Evolutionary conservation across 2,797 vertebrate species (phyloP).

Genomic region (Phalanger gymnotis): DNA sequence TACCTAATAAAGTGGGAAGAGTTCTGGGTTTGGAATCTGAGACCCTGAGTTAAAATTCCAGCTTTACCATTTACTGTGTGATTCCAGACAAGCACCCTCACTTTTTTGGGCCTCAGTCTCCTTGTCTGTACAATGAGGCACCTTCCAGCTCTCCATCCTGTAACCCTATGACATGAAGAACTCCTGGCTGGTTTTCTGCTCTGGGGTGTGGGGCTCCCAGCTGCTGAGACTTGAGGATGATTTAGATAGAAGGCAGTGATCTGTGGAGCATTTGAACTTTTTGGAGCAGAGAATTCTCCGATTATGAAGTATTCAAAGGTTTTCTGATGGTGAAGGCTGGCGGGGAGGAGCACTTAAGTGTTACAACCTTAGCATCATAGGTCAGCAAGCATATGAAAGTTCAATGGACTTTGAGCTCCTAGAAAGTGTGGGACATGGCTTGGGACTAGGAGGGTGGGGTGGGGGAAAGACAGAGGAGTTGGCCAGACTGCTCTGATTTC

Average conservation of each 20-base stretch:
- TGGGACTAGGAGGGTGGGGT: background rate
- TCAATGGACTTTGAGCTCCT: background rate
- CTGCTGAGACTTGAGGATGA: background rate
- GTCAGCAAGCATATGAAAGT: background rate
- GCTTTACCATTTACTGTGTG: background rate
- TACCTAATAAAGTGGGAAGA: background rate
- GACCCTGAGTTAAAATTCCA: background rate
- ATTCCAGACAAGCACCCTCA: background rate
- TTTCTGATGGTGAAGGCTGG: background rate
- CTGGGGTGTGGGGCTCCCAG: background rate
- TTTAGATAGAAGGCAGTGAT: background rate
- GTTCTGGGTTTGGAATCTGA: background rate
- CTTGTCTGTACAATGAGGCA: background rate
- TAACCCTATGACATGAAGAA: background rate
- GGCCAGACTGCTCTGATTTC: background rate
- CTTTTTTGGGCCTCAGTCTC: background rate
- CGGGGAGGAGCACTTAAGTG: background rate
- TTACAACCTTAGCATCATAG: background rate
- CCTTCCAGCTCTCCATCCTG: background rate
- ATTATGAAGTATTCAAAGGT: background rate
- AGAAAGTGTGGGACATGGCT: background rate
- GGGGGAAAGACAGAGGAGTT: background rate
- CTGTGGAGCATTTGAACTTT: background rate
- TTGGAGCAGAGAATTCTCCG: background rate
- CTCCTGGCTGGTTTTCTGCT: background rate